Percentiles rank a stretch among this genome's conserved stretches.
Evolutionary conservation across 2,797 vertebrate species (phyloP).

Genomic region (Onychomys arenicola): DNA sequence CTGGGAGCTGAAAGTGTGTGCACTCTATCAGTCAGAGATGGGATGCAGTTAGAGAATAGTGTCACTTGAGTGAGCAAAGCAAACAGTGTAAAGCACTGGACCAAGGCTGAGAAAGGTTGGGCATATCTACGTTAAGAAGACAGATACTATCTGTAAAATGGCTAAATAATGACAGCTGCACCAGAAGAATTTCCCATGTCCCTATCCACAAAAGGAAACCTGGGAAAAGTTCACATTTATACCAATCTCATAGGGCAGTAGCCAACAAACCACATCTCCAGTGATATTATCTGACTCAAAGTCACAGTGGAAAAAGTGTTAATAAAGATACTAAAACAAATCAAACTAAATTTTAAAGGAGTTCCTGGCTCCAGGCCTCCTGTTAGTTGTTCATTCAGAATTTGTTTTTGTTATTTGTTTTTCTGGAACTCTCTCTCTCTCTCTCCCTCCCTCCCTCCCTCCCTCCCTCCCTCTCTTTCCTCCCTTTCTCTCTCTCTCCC

Average conservation of each 20-base stretch:
- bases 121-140: conserved; percentile 93
- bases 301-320: conserved; percentile 93
- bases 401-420: neutral
- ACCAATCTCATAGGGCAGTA: conserved; percentile 95
- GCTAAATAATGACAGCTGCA: conserved; percentile 93
- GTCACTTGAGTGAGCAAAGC: conserved; percentile 93
- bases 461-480: too few relatives aligned
- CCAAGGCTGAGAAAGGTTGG: conserved; percentile 95
- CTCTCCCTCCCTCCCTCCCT: neutral
- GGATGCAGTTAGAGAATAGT: conserved; percentile 92
- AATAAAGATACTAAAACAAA: conserved; percentile 94
- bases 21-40: conserved; percentile 93
- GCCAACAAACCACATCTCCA: conserved; percentile 81
- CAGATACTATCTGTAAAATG: conserved; percentile 93
- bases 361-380: neutral
- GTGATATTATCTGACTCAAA: conserved; percentile 91
- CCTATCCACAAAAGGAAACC: conserved; percentile 91
- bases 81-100: conserved; percentile 92
- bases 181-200: conserved; percentile 94
- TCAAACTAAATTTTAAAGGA: neutral
- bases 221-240: conserved; percentile 95
- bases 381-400: neutral
- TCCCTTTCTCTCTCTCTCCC: too few relatives aligned
- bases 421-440: neutral
- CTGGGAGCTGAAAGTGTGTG: conserved; percentile 92